A percentile compares a stretch with the other conserved stretches of the same genome.
phyloP scores from a whole-genome alignment of 2,797 vertebrate genomes.

The Molossus molossus region DNA sequence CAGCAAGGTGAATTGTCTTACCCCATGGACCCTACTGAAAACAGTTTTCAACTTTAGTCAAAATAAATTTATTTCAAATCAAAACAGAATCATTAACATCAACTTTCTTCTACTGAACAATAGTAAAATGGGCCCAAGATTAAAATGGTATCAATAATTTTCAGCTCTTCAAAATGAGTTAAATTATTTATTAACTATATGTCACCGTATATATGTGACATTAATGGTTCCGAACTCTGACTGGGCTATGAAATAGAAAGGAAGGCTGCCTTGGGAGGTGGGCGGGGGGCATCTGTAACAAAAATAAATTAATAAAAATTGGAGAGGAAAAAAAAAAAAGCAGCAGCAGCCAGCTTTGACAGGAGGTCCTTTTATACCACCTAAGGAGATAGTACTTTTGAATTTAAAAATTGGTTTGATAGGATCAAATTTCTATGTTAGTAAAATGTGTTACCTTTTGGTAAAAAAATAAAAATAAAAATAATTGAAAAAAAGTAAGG shows the following conservation, averaged over 20 bases:
- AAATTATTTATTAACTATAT: conserved; percentile 64
- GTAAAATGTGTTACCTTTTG: too few species aligned
- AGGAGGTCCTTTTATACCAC: too few species aligned
- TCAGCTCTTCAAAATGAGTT: conserved; percentile 68
- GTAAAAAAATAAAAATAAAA: too few species aligned
- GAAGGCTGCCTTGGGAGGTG: not conserved
- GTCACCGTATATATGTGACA: not conserved
- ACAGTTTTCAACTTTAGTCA: conserved; percentile 33
- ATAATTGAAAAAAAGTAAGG: not conserved
- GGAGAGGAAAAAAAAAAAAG: too few species aligned
- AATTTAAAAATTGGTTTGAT: too few species aligned
- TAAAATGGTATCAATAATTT: conserved; percentile 54
- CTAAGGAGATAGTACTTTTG: too few species aligned
- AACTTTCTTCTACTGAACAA: conserved; percentile 65
- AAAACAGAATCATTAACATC: conserved; percentile 57
- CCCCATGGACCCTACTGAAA: conserved; percentile 2
- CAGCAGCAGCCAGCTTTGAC: too few species aligned
- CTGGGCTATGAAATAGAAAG: conserved; percentile 46
- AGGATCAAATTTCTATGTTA: too few species aligned
- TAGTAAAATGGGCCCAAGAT: not conserved
- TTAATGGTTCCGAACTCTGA: not conserved
- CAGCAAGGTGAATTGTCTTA: not conserved
- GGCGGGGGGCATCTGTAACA: too few species aligned
- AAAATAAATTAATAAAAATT: too few species aligned
- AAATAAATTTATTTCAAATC: conserved; percentile 56